phyloP scores from a whole-genome alignment of 2,797 vertebrate genomes.

The Neosilurus mollespiculum region DNA sequence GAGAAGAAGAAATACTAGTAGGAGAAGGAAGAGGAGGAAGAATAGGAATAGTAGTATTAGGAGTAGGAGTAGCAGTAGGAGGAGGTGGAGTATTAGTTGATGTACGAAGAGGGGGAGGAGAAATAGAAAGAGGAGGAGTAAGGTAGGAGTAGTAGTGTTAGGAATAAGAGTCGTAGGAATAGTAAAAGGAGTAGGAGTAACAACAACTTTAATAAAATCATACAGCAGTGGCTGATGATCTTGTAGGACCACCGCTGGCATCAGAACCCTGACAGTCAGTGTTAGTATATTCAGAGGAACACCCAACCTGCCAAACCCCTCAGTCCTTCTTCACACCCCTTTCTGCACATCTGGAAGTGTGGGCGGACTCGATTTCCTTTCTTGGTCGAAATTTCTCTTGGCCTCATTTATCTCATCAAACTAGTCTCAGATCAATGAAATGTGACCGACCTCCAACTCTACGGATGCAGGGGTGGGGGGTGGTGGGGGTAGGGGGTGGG shows the following conservation, averaged over 20 bases:
- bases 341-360: slow-evolving; percentile 16
- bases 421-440: not conserved
- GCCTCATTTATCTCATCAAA: slow-evolving; percentile 8
- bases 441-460: slow-evolving; percentile 4
- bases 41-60: not conserved
- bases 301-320: not conserved
- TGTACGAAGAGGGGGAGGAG: too few species aligned
- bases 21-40: too few species aligned
- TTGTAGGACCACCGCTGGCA: not conserved
- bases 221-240: not conserved
- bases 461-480: too few species aligned
- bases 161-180: too few species aligned
- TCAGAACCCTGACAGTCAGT: not conserved
- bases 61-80: not conserved
- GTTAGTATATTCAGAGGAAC: not conserved
- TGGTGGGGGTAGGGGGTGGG: too few species aligned
- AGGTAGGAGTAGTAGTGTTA: too few species aligned
- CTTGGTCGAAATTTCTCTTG: not conserved
- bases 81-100: too few species aligned
- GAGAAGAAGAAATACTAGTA: too few species aligned
- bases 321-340: not conserved
- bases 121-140: not conserved
- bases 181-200: not conserved
- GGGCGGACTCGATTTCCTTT: not conserved
- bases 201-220: too few species aligned